Evolutionary conservation across 2,797 vertebrate genomes (phyloP).

Genomic region (Phaenicophaeus curvirostris): DNA sequence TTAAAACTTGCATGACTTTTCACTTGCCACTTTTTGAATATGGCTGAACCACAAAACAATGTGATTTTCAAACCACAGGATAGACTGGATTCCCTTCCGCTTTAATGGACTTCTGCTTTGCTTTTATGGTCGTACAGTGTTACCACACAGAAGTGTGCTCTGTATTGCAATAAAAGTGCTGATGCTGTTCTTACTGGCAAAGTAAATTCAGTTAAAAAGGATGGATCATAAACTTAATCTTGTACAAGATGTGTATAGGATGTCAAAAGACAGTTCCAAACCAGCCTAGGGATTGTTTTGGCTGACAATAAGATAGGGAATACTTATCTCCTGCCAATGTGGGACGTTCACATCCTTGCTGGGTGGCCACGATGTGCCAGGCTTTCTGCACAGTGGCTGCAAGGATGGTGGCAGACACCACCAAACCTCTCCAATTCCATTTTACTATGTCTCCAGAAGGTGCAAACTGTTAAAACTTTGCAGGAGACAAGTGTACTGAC

Average conservation of each 20-base stretch:
- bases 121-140: neutral
- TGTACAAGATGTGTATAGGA: neutral
- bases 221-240: neutral
- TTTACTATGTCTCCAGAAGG: neutral
- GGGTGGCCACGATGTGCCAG: neutral
- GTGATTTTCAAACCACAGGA: slow-evolving; percentile 37
- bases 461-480: neutral
- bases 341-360: neutral
- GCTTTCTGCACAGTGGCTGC: neutral
- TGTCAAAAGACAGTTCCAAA: neutral
- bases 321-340: neutral
- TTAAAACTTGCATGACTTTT: slow-evolving; percentile 20
- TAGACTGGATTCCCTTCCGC: slow-evolving; percentile 18
- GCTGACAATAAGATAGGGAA: neutral
- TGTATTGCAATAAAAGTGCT: neutral
- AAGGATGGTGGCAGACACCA: neutral
- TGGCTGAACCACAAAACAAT: neutral
- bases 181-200: neutral
- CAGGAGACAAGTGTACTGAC: neutral
- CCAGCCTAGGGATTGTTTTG: neutral
- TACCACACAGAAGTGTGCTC: neutral
- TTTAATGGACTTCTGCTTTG: slow-evolving; percentile 15
- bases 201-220: neutral
- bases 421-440: neutral
- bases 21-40: neutral